Evolutionary conservation across 2,888 invertebrate genomes (phyloP).

Genomic region (Leptinotarsa tumamoca): DNA sequence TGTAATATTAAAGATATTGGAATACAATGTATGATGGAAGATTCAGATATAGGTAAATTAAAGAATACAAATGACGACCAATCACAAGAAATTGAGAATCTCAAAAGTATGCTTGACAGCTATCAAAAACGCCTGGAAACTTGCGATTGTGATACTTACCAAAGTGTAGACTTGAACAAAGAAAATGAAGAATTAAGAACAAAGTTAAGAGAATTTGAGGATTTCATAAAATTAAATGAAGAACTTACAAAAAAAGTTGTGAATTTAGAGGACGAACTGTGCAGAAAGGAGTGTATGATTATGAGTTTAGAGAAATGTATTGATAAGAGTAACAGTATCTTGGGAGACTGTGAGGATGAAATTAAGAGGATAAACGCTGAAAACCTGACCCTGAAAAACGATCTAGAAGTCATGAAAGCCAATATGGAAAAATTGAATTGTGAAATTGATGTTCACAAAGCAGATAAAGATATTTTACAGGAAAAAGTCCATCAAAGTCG

Average conservation of each 20-base stretch:
- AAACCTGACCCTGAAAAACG: slow-evolving; percentile 28
- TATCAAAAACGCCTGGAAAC: background rate
- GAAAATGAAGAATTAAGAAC: slow-evolving; percentile 15
- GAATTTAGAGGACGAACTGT: slow-evolving; percentile 29
- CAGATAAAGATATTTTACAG: slow-evolving; percentile 27
- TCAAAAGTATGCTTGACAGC: background rate
- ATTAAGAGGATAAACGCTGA: slow-evolving; percentile 36
- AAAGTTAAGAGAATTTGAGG: slow-evolving; percentile 22
- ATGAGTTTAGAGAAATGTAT: slow-evolving; percentile 41
- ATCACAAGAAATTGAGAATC: slow-evolving; percentile 10
- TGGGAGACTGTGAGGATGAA: slow-evolving; percentile 40
- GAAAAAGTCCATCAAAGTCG: slow-evolving; percentile 23
- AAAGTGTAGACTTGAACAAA: background rate
- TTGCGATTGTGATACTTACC: slow-evolving; percentile 12
- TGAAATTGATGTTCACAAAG: slow-evolving; percentile 23
- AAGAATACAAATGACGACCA: slow-evolving; percentile 7
- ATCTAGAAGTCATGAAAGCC: slow-evolving; percentile 23
- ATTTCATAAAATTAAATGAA: background rate
- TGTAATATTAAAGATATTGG: background rate
- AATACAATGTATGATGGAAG: slow-evolving; percentile 1
- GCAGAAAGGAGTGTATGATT: slow-evolving; percentile 33
- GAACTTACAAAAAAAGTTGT: slow-evolving; percentile 8
- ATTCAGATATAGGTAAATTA: slow-evolving; percentile 7
- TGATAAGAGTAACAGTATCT: slow-evolving; percentile 40
- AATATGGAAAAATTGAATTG: slow-evolving; percentile 20